Base-by-base conservation (phyloP, 2,113 vertebrate species). In the Tupaia chinensis region DNA sequence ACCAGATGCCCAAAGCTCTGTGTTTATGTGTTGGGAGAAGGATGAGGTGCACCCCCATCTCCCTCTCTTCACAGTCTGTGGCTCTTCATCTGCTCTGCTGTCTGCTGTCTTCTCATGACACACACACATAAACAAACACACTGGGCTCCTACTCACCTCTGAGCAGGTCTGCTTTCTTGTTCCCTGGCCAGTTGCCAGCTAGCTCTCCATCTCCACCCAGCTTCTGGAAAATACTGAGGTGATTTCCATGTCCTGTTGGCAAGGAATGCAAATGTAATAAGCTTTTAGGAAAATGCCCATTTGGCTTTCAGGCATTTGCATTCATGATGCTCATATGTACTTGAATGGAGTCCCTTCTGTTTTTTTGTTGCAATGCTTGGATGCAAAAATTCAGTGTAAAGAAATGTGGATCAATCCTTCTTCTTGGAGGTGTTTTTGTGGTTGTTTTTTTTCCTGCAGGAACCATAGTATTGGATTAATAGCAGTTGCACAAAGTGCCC, bases 331-430 rank as follows among this genome's bases (percentile, higher is more conserved):
- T 20, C 8, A 4, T 32, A 14, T 85, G 56, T 29, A 65, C 74
- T 73, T 44, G n/a, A 2, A 32, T 68, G 20, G 29, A 58, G 27
- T n/a, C 14, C 27, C 16, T 3, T 63, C 44, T 91, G 3, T 83
- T 96, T 91, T 17, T 92, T 89, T 54, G 44, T 44, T 91, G 20
- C 0, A 81, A 27, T 23, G 68, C 44, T 44, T 69, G 80, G 54
- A 20, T 29, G 60, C 19, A 91, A 14, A 73, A 60, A 77, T 20
- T 53, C 53, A 89, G 32, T 6, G 2, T 22, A 69, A 93, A 84
- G 58, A 93, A 84, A 74, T 27, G 66, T 16, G 7, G 29, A 53
- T 85, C 66, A 60, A 54, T 69, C 25, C 20, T 87, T 89, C 66
- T 72, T 86, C 23, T 32, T 72, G 25, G 44, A 74, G 53, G 9